Conservation (phyloP, 2,888 invertebrate species). For the Cephus pygmeus region DNA sequence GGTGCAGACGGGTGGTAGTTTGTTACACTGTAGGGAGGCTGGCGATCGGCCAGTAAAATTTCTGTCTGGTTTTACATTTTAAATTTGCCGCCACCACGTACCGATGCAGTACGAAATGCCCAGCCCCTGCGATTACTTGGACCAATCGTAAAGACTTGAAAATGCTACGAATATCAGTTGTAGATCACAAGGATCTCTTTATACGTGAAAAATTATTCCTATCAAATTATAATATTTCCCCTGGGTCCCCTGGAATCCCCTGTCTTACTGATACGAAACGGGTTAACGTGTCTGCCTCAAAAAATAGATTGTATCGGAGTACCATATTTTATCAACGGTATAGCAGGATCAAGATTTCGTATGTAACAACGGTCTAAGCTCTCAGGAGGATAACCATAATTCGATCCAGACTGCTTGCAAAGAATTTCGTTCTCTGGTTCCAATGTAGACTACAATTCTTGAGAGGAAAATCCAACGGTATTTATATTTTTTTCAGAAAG, state of each 20-base stretch:
- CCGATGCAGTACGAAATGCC: neutral
- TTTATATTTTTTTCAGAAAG: neutral
- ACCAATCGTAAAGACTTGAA: neutral
- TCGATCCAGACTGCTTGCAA: neutral
- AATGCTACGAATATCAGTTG: neutral
- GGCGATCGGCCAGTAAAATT: slow-evolving; percentile 38
- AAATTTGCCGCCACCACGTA: neutral
- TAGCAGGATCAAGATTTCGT: neutral
- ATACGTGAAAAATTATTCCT: slow-evolving; percentile 28
- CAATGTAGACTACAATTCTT: neutral
- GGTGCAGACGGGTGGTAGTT: slow-evolving; percentile 29
- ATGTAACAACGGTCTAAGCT: neutral
- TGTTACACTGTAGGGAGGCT: slow-evolving; percentile 29
- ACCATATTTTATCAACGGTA: neutral
- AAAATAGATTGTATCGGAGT: neutral
- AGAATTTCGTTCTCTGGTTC: neutral
- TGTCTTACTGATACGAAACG: neutral
- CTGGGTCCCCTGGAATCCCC: neutral
- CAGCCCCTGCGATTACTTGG: neutral
- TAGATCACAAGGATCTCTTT: neutral
- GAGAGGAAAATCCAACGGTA: neutral
- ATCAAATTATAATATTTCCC: neutral
- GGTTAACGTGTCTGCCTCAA: neutral
- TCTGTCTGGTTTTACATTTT: slow-evolving; percentile 22
- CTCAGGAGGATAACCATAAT: neutral